These are phyloP conservation scores for Heliconius nattereri DNA, from an alignment of 1,140 invertebrate species.

Conservation along the genomic window DNA sequence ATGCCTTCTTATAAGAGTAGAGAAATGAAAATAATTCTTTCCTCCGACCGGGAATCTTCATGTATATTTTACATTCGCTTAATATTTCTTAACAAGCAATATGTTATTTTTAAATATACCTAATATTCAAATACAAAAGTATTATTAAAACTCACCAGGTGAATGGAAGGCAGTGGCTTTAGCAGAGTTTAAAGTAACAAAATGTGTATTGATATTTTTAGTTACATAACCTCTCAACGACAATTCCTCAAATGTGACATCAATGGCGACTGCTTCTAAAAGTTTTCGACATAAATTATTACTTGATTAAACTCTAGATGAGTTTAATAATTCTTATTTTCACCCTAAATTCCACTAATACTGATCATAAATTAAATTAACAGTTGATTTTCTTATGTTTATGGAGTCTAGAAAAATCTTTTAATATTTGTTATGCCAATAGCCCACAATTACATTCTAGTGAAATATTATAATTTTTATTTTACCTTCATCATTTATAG, in stretches of 20 bases:
- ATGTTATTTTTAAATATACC: background rate
- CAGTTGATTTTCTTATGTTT: no score
- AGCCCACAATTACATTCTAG: background rate
- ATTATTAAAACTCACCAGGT: conserved; percentile 47
- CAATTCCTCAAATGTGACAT: conserved; percentile 55
- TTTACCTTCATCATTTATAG: conserved; percentile 59
- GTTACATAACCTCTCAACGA: conserved; percentile 48
- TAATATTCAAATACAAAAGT: no score
- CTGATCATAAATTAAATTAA: no score
- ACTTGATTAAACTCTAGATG: no score
- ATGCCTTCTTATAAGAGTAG: no score
- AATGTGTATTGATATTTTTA: conserved; percentile 46
- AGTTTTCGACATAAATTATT: conserved; percentile 12
- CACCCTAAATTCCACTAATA: no score
- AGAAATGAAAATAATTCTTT: no score
- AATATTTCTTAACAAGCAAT: background rate
- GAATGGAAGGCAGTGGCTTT: conserved; percentile 53
- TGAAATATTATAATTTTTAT: background rate
- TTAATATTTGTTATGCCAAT: background rate
- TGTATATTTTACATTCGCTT: no score
- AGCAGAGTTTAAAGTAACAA: conserved; percentile 46
- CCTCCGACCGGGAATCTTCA: no score
- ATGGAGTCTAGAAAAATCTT: background rate
- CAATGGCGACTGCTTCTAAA: conserved; percentile 57
- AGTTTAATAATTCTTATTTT: no score